Evolutionary conservation across 2,888 invertebrate species (phyloP).

Genomic region (Metopia argyrocephala): DNA sequence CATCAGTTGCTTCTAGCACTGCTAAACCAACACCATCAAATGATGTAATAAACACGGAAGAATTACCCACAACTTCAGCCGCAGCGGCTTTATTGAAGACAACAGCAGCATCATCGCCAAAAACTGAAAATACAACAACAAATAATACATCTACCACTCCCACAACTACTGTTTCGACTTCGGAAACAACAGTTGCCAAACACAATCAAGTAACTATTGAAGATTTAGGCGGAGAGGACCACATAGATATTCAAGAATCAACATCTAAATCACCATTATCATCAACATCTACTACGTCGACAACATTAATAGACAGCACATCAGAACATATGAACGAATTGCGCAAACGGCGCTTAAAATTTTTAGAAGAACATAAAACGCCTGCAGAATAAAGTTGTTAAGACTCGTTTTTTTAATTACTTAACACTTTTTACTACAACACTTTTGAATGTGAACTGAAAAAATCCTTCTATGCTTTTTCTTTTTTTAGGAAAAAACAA

Average conservation of each 20-base stretch:
- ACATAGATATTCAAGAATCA: constrained; percentile 54
- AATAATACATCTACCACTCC: constrained; percentile 13
- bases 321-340: constrained; percentile 81
- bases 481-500: background rate
- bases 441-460: constrained; percentile 58
- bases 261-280: constrained; percentile 2
- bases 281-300: constrained; percentile 12
- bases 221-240: constrained; percentile 77
- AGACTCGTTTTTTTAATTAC: constrained; percentile 49
- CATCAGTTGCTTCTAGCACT: constrained; percentile 19
- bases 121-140: constrained; percentile 33
- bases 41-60: constrained; percentile 41
- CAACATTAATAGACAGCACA: constrained; percentile 50
- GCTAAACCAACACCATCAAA: constrained; percentile 14
- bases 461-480: constrained; percentile 34
- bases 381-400: constrained; percentile 60
- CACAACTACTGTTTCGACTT: constrained; percentile 26
- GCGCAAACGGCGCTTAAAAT: constrained; percentile 88
- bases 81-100: constrained; percentile 69
- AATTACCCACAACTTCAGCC: constrained; percentile 50
- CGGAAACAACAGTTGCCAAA: constrained; percentile 54
- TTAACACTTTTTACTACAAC: constrained; percentile 39
- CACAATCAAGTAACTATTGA: constrained; percentile 74
- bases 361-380: constrained; percentile 77
- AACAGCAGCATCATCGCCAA: constrained; percentile 68